Evolutionary conservation across 2,888 invertebrate species (phyloP).

Genomic region (Cataglyphis cursor): DNA sequence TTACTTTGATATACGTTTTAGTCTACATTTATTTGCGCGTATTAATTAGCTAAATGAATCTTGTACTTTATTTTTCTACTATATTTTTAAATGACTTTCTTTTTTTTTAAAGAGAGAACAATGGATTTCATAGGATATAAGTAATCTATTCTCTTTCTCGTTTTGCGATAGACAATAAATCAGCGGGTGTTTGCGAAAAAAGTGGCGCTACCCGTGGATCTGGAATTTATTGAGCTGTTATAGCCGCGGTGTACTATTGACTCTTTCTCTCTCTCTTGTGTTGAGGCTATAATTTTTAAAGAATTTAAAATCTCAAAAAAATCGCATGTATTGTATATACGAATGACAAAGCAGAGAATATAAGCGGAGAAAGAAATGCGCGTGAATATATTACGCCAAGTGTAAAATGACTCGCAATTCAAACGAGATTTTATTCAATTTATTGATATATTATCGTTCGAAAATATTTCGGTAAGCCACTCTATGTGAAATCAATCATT

Average conservation of each 20-base stretch:
- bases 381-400: slow-evolving; percentile 11
- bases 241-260: slow-evolving; percentile 45
- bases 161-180: slow-evolving; percentile 54
- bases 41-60: slow-evolving; percentile 25
- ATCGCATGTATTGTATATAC: not conserved
- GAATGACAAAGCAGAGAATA: not conserved
- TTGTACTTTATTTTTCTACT: slow-evolving; percentile 20
- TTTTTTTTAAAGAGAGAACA: slow-evolving; percentile 22
- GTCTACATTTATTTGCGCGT: slow-evolving; percentile 3
- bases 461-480: slow-evolving; percentile 46
- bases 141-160: slow-evolving; percentile 49
- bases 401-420: slow-evolving; percentile 33
- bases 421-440: slow-evolving; percentile 35
- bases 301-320: slow-evolving; percentile 48
- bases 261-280: slow-evolving; percentile 16
- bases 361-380: not conserved
- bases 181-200: slow-evolving; percentile 54
- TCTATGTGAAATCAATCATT: slow-evolving; percentile 51
- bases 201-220: slow-evolving; percentile 43
- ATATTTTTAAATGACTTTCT: slow-evolving; percentile 23
- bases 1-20: slow-evolving; percentile 2
- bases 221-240: slow-evolving; percentile 56
- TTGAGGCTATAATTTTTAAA: slow-evolving; percentile 47
- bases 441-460: slow-evolving; percentile 35
- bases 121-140: slow-evolving; percentile 43